Conservation (phyloP, 2,113 vertebrate genomes). For the Geothlypis trichas region DNA sequence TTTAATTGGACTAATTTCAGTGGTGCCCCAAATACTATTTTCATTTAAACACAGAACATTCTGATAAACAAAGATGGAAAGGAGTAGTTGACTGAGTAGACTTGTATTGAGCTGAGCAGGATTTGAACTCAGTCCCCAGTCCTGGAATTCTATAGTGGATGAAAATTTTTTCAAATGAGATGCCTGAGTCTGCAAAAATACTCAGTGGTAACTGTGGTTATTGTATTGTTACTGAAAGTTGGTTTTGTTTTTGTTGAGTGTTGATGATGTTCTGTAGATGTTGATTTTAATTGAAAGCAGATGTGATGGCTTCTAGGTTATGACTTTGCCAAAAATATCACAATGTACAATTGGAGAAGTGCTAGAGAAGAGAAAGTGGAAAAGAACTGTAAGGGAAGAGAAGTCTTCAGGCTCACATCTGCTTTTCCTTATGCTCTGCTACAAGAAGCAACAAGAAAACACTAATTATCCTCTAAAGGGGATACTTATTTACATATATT, state of each 20-base stretch:
- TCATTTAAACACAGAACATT: neutral
- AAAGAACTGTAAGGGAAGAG: neutral
- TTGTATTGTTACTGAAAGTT: fast-evolving
- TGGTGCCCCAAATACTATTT: neutral
- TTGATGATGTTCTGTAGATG: neutral
- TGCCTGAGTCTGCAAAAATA: neutral
- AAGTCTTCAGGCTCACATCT: neutral
- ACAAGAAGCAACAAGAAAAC: neutral
- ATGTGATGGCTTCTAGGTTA: neutral
- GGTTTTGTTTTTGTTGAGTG: neutral
- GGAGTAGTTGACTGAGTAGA: neutral
- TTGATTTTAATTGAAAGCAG: neutral
- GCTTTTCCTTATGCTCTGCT: slow-evolving; percentile 18
- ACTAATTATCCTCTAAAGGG: neutral
- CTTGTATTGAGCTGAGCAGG: neutral
- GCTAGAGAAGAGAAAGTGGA: neutral
- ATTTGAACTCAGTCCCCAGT: neutral
- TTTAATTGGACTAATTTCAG: neutral
- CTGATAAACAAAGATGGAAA: neutral
- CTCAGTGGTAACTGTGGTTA: neutral
- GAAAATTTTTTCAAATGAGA: neutral
- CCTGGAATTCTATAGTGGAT: neutral
- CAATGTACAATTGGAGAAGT: neutral
- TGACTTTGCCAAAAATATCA: neutral
- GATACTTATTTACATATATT: neutral